Evolutionary conservation across 2,113 vertebrate genomes (phyloP).

Genomic region (Chamaea fasciata): DNA sequence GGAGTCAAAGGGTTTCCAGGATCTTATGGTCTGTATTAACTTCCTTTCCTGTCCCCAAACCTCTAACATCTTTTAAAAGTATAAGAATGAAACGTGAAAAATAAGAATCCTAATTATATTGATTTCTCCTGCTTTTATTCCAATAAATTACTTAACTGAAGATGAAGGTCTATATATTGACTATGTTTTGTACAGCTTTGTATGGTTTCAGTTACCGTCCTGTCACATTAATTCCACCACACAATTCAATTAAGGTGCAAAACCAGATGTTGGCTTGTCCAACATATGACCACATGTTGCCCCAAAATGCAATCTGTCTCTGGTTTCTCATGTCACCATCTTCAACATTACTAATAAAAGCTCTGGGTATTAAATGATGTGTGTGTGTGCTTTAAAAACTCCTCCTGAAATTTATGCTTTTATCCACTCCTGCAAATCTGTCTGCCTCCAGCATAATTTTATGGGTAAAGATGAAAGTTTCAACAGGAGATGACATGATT

Average conservation of each 20-base stretch:
- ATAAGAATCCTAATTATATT: not conserved
- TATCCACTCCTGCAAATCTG: not conserved
- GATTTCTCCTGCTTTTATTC: not conserved
- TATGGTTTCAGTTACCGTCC: not conserved
- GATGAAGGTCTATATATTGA: not conserved
- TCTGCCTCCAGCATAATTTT: not conserved
- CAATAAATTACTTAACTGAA: not conserved
- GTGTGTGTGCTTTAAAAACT: not conserved
- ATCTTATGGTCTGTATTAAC: not conserved
- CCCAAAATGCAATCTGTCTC: not conserved
- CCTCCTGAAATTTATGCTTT: not conserved
- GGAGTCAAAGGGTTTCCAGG: not conserved
- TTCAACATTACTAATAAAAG: not conserved
- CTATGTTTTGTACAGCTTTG: not conserved
- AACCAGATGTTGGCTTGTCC: not conserved
- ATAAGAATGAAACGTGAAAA: not conserved
- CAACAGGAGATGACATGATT: not conserved
- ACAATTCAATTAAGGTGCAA: not conserved
- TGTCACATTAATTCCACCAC: not conserved
- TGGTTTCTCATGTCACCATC: not conserved
- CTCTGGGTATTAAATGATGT: not conserved
- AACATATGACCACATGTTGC: fast-evolving
- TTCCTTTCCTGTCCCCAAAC: not conserved
- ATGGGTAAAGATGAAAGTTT: not conserved
- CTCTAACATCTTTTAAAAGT: not conserved